These are phyloP conservation scores for Solenopsis fugax DNA, from an alignment of 1,140 invertebrate genomes.

Conservation along the genomic window DNA sequence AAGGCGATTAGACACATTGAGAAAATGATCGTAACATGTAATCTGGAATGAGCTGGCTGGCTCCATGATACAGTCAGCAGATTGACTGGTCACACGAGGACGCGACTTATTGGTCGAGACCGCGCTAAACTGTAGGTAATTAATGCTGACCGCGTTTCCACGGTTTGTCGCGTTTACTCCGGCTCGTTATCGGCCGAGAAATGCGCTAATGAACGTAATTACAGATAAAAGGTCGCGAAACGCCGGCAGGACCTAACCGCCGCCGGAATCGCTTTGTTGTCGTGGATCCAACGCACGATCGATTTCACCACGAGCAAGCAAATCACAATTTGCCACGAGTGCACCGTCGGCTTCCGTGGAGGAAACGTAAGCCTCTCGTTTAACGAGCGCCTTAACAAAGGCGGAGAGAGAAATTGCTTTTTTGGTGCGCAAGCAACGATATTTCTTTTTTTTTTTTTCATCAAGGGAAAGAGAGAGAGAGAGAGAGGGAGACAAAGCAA, in stretches of 20 bases:
- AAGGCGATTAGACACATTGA: neutral
- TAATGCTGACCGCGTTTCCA: conserved; percentile 72
- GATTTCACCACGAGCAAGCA: conserved; percentile 46
- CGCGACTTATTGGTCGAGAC: conserved; percentile 37
- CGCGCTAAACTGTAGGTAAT: conserved; percentile 69
- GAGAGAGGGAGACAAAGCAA: conserved; percentile 21
- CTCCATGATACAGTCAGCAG: neutral
- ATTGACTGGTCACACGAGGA: neutral
- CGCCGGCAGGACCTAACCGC: conserved; percentile 8
- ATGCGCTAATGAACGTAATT: conserved; percentile 76
- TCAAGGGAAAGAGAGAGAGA: neutral
- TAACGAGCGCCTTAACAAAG: conserved; percentile 42
- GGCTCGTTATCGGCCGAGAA: conserved; percentile 71
- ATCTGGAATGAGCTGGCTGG: neutral
- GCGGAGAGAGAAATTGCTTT: conserved; percentile 43
- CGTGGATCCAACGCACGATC: conserved; percentile 12
- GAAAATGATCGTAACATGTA: neutral
- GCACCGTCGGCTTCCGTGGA: neutral
- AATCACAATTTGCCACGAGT: conserved; percentile 48
- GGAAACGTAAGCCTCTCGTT: conserved; percentile 53
- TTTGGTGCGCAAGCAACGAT: conserved; percentile 37
- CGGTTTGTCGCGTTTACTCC: conserved; percentile 69
- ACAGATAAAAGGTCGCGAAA: conserved; percentile 72
- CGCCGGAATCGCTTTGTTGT: conserved; percentile 40
- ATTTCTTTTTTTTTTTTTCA: conserved; percentile 43